phyloP scores from a whole-genome alignment of 2,888 invertebrate species.

The Sialis lutaria region DNA sequence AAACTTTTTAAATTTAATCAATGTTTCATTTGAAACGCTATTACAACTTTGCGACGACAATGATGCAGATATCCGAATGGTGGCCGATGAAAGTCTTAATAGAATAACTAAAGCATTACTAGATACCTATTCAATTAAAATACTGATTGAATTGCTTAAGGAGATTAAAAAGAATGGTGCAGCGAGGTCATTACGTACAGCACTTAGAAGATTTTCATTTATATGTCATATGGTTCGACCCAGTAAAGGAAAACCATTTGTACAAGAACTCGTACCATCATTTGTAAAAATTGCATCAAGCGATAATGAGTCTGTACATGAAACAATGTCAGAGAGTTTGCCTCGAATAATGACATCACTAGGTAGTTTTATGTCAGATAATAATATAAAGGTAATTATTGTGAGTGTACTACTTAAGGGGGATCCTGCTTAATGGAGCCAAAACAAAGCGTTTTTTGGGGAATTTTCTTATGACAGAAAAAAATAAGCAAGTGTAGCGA shows the following conservation, averaged over 20 bases:
- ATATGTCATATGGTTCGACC: conserved; percentile 59
- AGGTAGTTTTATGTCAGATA: conserved; percentile 51
- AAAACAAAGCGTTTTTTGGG: no score
- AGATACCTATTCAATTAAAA: conserved; percentile 49
- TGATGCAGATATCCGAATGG: conserved; percentile 61
- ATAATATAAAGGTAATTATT: conserved; percentile 41
- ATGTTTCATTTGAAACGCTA: conserved; percentile 51
- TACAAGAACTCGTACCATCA: conserved; percentile 55
- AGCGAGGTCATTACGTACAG: conserved; percentile 52
- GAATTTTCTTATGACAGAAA: no score
- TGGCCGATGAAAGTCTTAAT: conserved; percentile 68
- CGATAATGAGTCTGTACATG: conserved; percentile 52
- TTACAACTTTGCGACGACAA: conserved; percentile 55
- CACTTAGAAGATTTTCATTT: conserved; percentile 58
- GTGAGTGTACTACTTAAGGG: not conserved
- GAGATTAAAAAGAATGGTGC: conserved; percentile 66
- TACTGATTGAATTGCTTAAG: conserved; percentile 65
- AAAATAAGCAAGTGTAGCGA: no score
- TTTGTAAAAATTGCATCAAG: conserved; percentile 52
- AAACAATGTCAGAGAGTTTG: conserved; percentile 43
- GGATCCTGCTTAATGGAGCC: no score
- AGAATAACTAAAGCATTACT: conserved; percentile 52
- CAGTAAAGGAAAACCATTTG: conserved; percentile 61
- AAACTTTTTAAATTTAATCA: conserved; percentile 45
- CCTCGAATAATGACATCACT: conserved; percentile 46